Evolutionary conservation across 2,797 vertebrate species (phyloP).

Genomic region (Hephaestus fuliginosus): DNA sequence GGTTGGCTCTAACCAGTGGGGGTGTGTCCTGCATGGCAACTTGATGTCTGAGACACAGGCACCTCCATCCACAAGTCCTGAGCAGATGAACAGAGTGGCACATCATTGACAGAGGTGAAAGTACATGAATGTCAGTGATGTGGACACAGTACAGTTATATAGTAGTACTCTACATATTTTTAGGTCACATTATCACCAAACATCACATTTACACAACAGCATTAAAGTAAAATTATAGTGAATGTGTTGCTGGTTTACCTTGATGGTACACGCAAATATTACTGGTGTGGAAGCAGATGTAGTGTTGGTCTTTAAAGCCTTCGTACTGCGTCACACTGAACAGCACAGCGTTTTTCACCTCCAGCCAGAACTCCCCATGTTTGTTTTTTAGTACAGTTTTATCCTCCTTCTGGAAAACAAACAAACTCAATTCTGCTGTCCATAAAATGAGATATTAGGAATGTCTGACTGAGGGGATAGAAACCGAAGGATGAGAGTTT

Average conservation of each 20-base stretch:
- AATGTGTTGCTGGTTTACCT: conserved; percentile 83
- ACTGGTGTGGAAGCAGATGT: conserved; percentile 94
- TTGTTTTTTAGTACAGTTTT: conserved; percentile 88
- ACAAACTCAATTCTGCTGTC: background rate
- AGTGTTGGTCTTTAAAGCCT: conserved; percentile 96
- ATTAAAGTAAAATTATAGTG: background rate
- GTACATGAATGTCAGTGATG: background rate
- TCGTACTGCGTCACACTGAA: conserved; percentile 96
- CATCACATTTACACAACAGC: background rate
- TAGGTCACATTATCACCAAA: background rate
- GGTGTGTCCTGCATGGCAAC: conserved; percentile 90
- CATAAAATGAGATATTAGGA: background rate
- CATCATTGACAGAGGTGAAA: background rate
- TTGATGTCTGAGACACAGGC: conserved; percentile 86
- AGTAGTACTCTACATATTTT: background rate
- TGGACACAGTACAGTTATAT: background rate
- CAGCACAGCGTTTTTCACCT: conserved; percentile 91
- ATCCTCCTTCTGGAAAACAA: conserved; percentile 87
- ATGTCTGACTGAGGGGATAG: background rate
- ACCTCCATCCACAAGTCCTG: conserved; percentile 91
- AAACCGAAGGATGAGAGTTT: conserved; percentile 25
- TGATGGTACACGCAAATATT: conserved; percentile 94
- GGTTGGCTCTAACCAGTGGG: conserved; percentile 96
- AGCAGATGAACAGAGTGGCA: conserved; percentile 9
- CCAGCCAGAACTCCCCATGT: conserved; percentile 97